phyloP scores from a whole-genome alignment of 1,140 invertebrate genomes.

The Papilio helenus region DNA sequence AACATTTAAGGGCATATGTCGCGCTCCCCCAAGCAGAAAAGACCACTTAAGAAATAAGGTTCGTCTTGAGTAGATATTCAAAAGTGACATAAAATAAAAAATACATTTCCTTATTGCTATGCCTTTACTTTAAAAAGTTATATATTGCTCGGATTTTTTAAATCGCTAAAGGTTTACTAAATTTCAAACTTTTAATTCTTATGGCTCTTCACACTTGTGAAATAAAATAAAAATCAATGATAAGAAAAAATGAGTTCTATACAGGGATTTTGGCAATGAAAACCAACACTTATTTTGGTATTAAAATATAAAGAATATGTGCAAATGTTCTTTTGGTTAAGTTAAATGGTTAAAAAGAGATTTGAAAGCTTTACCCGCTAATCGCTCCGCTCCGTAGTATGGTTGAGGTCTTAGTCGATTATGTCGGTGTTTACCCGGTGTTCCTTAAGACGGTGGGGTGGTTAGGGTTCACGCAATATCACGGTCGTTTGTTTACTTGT shows the following conservation, averaged over 20 bases:
- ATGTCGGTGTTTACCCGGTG: conserved; percentile 54
- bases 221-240: too few species aligned
- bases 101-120: too few species aligned
- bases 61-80: conserved; percentile 39
- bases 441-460: conserved; percentile 60
- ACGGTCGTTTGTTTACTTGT: conserved; percentile 52
- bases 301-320: too few species aligned
- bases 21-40: conserved; percentile 68
- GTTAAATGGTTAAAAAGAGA: not conserved
- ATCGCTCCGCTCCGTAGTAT: conserved; percentile 36
- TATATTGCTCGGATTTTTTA: too few species aligned
- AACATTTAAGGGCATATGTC: conserved; percentile 67
- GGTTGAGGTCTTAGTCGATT: conserved; percentile 41
- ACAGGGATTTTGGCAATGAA: too few species aligned
- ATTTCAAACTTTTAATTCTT: too few species aligned
- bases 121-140: too few species aligned
- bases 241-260: too few species aligned
- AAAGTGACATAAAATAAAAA: not conserved
- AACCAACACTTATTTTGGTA: too few species aligned
- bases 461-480: conserved; percentile 55
- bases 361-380: conserved; percentile 21
- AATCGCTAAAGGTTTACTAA: too few species aligned
- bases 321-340: not conserved
- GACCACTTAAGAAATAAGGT: conserved; percentile 67
- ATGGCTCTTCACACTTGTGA: too few species aligned